Evolutionary conservation across 2,797 vertebrate species (phyloP).

Genomic region (Centroberyx gerrardi): DNA sequence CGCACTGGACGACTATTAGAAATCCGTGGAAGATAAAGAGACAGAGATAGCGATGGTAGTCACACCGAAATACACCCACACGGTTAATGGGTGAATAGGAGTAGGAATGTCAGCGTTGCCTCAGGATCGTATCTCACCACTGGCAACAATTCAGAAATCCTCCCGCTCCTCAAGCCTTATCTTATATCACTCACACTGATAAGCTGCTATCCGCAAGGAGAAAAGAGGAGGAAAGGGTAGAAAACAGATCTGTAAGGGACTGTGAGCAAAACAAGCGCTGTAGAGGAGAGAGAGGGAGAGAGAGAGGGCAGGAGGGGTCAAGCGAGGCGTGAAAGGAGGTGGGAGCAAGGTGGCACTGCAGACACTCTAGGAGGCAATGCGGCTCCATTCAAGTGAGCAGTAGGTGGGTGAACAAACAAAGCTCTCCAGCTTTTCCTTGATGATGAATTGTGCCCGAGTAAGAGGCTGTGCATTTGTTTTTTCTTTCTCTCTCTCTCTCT

Average conservation of each 20-base stretch:
- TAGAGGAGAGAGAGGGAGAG: not conserved
- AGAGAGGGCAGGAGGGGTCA: slow-evolving; percentile 5
- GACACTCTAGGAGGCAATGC: slow-evolving; percentile 1
- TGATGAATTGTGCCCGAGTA: slow-evolving; percentile 31
- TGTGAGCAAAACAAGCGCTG: slow-evolving; percentile 23
- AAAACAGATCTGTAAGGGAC: slow-evolving; percentile 26
- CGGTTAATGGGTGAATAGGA: not conserved
- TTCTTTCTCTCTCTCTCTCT: not conserved
- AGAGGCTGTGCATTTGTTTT: not conserved
- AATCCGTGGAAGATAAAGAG: not conserved
- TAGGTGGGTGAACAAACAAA: slow-evolving; percentile 48
- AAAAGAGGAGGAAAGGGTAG: not conserved
- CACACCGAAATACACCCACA: no score
- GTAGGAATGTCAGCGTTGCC: not conserved
- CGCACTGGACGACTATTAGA: not conserved
- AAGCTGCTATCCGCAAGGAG: not conserved
- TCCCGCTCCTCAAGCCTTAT: slow-evolving; percentile 6
- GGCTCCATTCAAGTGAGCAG: slow-evolving; percentile 25
- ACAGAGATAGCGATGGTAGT: not conserved
- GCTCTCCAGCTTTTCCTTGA: slow-evolving; percentile 24
- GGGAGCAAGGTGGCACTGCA: not conserved
- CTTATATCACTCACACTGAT: slow-evolving; percentile 3
- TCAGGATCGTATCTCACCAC: not conserved
- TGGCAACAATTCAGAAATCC: not conserved
- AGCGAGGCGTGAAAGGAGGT: slow-evolving; percentile 7